Evolutionary conservation across 2,113 vertebrate genomes (phyloP), one percentile per base, ranked within the genome.

Genomic region (Agapornis roseicollis): DNA sequence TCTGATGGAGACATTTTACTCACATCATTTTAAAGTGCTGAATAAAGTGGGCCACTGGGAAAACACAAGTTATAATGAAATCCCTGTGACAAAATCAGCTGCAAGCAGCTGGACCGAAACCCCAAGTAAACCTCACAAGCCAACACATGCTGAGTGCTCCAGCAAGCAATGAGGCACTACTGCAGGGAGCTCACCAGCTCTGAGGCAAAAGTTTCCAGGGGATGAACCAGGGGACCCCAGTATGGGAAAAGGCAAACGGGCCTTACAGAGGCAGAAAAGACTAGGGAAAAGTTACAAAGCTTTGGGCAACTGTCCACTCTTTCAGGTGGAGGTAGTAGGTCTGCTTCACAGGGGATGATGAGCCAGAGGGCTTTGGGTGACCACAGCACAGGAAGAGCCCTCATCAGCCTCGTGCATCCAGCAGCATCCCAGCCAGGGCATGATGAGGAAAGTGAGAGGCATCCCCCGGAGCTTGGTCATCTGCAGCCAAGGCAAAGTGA

Each of bases 391-490:
- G 28, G 18, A 10, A 89, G 11, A 65, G 3, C 11, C 35, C 33
- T 39, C 64, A 71, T 65, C 33, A 35, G 17, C 35, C 60, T 58
- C 29, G 4, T 7, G 3, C 11, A 33, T 22, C 60, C 65, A 66
- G 47, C 35, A 70, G 49, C 14, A 53, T 11, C n/a, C 13, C 49
- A 85, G 25, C 2, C 42, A 42, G 16, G 11, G 7, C 5, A n/a
- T 10, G 20, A 0, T 17, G 7, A 5, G 5, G n/a, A 39, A 2
- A 49, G 17, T 3, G 17, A 44, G 9, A 41, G n/a, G 7, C 16
- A 35, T 7, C 63, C 24, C 15, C 2, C 1, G 33, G 19, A n/a
- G 13, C 9, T 9, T 4, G 7, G 10, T 10, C 29, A 37, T 16
- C 42, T 7, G 33, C 49, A 58, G 41, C 35, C 29, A 33, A 28